phyloP scores from a whole-genome alignment of 2,797 vertebrate genomes.

The Myripristis murdjan region DNA sequence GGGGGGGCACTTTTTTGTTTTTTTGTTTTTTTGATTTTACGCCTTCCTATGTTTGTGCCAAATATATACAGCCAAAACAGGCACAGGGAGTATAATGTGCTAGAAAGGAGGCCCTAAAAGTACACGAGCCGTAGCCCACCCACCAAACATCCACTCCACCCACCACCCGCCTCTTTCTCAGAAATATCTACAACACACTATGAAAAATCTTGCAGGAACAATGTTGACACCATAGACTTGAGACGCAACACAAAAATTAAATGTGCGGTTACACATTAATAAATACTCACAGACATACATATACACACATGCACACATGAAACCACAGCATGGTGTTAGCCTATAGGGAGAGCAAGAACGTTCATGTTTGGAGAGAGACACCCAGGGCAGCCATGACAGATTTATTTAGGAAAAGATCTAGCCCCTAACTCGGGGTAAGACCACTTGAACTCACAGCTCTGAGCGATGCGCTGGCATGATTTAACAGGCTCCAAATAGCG shows the following conservation, averaged over 20 bases:
- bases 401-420: conserved; percentile 86
- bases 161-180: conserved; percentile 26
- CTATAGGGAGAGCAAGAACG: conserved; percentile 75
- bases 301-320: conserved; percentile 29
- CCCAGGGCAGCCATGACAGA: conserved; percentile 84
- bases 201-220: conserved; percentile 14
- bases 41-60: conserved; percentile 73
- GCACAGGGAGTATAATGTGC: conserved; percentile 85
- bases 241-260: conserved; percentile 37
- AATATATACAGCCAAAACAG: conserved; percentile 85
- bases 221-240: background rate
- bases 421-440: conserved; percentile 86
- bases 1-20: conserved; percentile 55
- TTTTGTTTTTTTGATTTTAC: conserved; percentile 20
- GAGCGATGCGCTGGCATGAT: conserved; percentile 79
- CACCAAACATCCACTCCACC: no score
- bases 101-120: conserved; percentile 72
- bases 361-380: conserved; percentile 86
- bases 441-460: conserved; percentile 85
- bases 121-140: no score
- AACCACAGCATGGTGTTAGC: conserved; percentile 50
- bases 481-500: conserved; percentile 85
- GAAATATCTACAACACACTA: background rate
- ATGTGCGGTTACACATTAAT: conserved; percentile 27
- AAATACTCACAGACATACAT: conserved; percentile 13